Base-by-base conservation (phyloP, 2,888 invertebrate species). In the Hirtodrosophila cameraria region DNA sequence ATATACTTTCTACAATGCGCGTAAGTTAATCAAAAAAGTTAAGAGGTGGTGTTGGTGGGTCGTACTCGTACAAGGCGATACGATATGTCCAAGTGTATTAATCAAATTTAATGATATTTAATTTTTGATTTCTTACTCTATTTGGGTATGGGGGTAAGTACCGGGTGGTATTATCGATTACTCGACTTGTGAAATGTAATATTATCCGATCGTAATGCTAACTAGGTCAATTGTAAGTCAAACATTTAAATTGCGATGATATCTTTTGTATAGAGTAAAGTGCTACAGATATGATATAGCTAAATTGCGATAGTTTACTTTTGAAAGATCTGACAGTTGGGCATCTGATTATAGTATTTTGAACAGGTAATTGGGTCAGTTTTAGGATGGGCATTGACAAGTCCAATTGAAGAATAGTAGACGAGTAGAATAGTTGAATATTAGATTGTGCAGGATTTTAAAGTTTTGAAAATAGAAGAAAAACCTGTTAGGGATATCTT, bases 61-160 rank as follows among this genome's bases (percentile, higher is more conserved):
- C 28, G 25, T 38, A 39, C 33, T 48, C 68, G 27, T 49, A 70
- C 68, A 69, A 28, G 27, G 52, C 52, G 70, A 83, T 86, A 67
- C 30, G 57, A 60, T 65, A 59, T 84, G 87, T 82, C 83, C 83
- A 61, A 64, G 65, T 75, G 43, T 65, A 75, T 86, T 82, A 79
- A 82, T 82, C 80, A 82, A 82, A 85, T 82, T 72, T 82, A 86
- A 85, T 82, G 85, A 85, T 86, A 86, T 79, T 82, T 85, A 85
- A 78, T 82, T 85, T 70, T 69, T 55, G 61, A 41, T 60, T 55
- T 49, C 23, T 36, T 54, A 54, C 46, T 45, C 39, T 20, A 66
- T 65, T 61, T 23, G 27, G 60, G 60, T 35, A 42, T 42, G 30
- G 46, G 30, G 18, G 23, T 28, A 30, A 43, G 49, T 58, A 31